Base-by-base conservation (phyloP, 2,888 invertebrate species). In the Malthinus seriepunctatus region DNA sequence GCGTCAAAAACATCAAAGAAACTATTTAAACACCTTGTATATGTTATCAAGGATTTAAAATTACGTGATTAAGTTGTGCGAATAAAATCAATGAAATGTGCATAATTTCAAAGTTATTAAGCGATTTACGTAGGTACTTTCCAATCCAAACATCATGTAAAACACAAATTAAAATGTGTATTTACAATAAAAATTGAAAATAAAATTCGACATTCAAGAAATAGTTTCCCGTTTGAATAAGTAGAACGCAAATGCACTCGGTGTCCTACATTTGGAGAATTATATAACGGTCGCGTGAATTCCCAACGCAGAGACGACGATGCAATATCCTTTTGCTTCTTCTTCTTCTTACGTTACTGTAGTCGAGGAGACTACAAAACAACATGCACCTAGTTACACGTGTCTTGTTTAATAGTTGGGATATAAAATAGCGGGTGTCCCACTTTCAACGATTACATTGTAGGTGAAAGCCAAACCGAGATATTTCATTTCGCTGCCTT, bases 161-260 rank as follows among this genome's bases (percentile, higher is more conserved):
- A 23, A 23, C 23, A 23, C 23, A 23, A 23, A n/a, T n/a, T n/a
- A n/a, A 23, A 23, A 23, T 23, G 23, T 23, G 5, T 3, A 23
- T 5, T 2, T 23, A 23, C 2, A 23, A 23, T 5, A 23, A 23
- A 23, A 23, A 23, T 23, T 23, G 23, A 2, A 23, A 23, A n/a
- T n/a, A 42, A 23, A 42, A 42, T 11, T 23, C 14, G 23, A 42
- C 14, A 42, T 42, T 15, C 39, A 42, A 42, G 15, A 15, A 42
- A 42, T 15, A n/a, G 12, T 14, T n/a, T 42, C 39, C 23, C 39
- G 39, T 42, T 15, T n/a, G 23, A 42, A 45, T 59, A 64, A 60
- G 63, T 63, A 60, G 66, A 63, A 57, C 64, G 62, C 61, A 59
- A 64, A 63, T 66, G 64, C 66, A 66, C 59, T 50, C 55, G 57